Evolutionary conservation across 2,888 invertebrate species (phyloP).

Genomic region (Dasysyrphus tricinctus): DNA sequence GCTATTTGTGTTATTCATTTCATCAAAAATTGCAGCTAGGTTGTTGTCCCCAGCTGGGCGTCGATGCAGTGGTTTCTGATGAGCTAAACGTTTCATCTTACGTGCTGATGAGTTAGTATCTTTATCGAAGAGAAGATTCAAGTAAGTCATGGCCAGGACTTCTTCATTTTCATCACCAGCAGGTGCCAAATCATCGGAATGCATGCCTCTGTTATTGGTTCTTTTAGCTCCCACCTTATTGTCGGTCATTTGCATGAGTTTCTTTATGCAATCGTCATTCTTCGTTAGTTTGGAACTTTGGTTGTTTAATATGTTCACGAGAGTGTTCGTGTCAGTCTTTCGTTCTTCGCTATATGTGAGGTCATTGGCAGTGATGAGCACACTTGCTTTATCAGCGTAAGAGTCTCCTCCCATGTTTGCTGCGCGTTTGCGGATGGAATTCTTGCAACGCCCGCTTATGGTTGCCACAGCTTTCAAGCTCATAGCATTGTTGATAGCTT

Average conservation of each 20-base stretch:
- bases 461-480: conserved; percentile 78
- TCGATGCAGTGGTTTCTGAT: conserved; percentile 40
- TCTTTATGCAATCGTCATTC: conserved; percentile 76
- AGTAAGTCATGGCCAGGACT: conserved; percentile 77
- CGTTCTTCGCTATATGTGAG: conserved; percentile 79
- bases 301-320: conserved; percentile 76
- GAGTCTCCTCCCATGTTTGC: conserved; percentile 42
- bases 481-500: conserved; percentile 80
- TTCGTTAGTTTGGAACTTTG: conserved; percentile 76
- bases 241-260: conserved; percentile 72
- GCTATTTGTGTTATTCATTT: conserved; percentile 51
- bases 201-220: conserved; percentile 51
- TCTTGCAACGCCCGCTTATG: conserved; percentile 36
- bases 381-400: conserved; percentile 63
- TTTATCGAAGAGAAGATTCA: conserved; percentile 80
- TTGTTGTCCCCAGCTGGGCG: conserved; percentile 55
- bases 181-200: conserved; percentile 60
- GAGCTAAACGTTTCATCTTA: conserved; percentile 35
- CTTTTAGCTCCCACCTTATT: conserved; percentile 66
- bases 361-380: conserved; percentile 79
- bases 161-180: conserved; percentile 72
- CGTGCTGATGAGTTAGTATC: conserved; percentile 74
- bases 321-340: conserved; percentile 79
- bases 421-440: conserved; percentile 65
- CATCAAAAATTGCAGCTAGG: conserved; percentile 56